Percentiles rank a stretch among this genome's conserved stretches.
Evolutionary conservation across 2,888 invertebrate species (phyloP).

Genomic region (Leptinotarsa haldemani): DNA sequence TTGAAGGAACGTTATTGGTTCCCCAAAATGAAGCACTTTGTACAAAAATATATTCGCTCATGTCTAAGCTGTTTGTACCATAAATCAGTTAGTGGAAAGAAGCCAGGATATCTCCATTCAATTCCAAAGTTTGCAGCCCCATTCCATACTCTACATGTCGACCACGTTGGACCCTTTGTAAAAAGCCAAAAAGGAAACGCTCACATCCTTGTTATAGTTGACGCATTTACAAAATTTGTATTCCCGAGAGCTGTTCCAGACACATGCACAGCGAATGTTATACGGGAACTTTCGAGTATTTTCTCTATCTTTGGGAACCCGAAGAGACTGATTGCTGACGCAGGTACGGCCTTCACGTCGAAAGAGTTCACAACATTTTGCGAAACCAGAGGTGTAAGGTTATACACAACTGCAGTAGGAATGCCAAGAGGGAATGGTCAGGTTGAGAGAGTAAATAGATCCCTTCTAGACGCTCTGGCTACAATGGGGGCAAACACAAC

Average conservation of each 20-base stretch:
- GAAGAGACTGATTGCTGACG: constrained; percentile 57
- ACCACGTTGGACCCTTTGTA: neutral
- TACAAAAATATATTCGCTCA: constrained; percentile 48
- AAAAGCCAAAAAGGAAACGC: neutral
- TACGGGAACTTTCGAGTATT: constrained; percentile 53
- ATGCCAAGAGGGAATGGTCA: constrained; percentile 58
- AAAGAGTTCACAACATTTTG: constrained; percentile 56
- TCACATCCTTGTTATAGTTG: neutral
- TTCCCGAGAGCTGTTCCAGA: constrained; percentile 49
- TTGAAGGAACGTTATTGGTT: constrained; percentile 54
- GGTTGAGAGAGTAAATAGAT: constrained; percentile 50
- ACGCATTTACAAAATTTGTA: constrained; percentile 1
- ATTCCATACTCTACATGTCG: constrained; percentile 31
- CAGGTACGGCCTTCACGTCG: constrained; percentile 54
- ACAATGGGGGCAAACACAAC: constrained; percentile 45
- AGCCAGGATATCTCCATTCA: constrained; percentile 38
- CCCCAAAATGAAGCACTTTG: constrained; percentile 47
- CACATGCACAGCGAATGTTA: constrained; percentile 52
- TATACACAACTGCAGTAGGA: constrained; percentile 44
- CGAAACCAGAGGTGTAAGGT: constrained; percentile 51
- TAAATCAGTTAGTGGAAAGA: constrained; percentile 38
- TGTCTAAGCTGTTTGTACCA: constrained; percentile 40
- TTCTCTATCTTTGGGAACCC: constrained; percentile 54
- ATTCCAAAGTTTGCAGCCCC: constrained; percentile 37
- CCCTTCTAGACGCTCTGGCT: constrained; percentile 41